Percentiles rank a stretch among this genome's conserved stretches.
phyloP scores from a whole-genome alignment of 2,797 vertebrate species.

The Melanotaenia boesemani region DNA sequence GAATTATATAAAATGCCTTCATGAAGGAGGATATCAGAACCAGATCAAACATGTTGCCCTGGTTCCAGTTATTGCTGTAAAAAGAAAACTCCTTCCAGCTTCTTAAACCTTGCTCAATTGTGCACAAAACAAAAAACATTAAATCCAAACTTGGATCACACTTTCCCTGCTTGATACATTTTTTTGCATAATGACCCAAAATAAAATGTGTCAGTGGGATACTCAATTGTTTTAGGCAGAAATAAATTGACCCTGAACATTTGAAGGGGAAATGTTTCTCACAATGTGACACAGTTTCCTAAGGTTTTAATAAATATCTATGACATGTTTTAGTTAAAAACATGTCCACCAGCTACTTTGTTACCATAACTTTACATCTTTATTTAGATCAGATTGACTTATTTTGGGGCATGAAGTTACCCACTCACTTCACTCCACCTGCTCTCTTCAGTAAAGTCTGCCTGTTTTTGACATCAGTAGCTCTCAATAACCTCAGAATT shows the following conservation, averaged over 20 bases:
- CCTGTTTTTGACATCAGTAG: background rate
- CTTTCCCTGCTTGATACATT: background rate
- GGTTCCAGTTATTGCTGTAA: constrained; percentile 33
- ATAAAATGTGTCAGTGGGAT: no score
- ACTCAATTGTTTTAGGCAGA: no score
- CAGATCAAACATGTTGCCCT: constrained; percentile 50
- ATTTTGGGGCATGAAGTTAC: background rate
- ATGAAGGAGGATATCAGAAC: constrained; percentile 34
- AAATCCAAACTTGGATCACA: constrained; percentile 21
- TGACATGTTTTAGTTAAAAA: no score
- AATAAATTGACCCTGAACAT: no score
- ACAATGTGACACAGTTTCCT: background rate
- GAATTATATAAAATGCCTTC: constrained; percentile 30
- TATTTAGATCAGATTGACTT: background rate
- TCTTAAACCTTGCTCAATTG: constrained; percentile 18
- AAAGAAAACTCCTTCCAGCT: constrained; percentile 17
- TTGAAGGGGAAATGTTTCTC: no score
- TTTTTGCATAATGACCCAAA: background rate
- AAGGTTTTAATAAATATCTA: no score
- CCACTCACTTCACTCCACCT: background rate
- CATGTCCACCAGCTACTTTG: background rate
- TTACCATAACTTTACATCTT: background rate
- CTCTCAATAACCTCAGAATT: background rate
- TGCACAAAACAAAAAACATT: constrained; percentile 29
- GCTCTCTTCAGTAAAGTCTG: background rate